Evolutionary conservation across 2,888 invertebrate genomes (phyloP).

Genomic region (Brassicogethes aeneus): DNA sequence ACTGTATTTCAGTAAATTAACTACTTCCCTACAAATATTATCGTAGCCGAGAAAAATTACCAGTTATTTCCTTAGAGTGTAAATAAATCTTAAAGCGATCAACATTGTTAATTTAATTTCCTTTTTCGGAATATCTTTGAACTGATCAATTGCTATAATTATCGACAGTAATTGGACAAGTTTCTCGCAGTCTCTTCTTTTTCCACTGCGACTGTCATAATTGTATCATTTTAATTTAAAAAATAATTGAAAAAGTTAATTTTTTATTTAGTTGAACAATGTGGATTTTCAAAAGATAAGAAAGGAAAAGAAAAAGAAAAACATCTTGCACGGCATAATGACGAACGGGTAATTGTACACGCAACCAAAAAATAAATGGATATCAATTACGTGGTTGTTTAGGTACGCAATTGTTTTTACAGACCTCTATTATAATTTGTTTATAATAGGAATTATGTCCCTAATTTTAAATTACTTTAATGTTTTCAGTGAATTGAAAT

Average conservation of each 20-base stretch:
- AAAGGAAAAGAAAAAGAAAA: too few species aligned
- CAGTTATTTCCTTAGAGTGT: too few species aligned
- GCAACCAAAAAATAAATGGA: conserved; percentile 28
- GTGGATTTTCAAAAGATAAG: too few species aligned
- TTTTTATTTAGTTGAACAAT: too few species aligned
- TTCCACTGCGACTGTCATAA: background rate
- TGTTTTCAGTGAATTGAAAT: conserved; percentile 16
- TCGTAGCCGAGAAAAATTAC: too few species aligned
- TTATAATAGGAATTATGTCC: conserved; percentile 23
- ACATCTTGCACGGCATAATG: too few species aligned
- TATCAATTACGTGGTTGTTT: conserved; percentile 32
- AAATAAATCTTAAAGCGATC: too few species aligned
- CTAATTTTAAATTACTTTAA: conserved; percentile 20
- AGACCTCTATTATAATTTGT: conserved; percentile 21
- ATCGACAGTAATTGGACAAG: background rate
- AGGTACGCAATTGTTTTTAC: conserved; percentile 28
- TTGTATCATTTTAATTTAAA: background rate
- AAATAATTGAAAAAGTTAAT: too few species aligned
- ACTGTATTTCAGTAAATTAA: too few species aligned
- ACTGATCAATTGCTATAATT: background rate
- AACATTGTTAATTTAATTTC: conserved; percentile 1
- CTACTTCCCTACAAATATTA: too few species aligned
- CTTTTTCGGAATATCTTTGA: background rate
- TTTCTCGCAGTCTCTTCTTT: background rate
- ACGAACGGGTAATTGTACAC: conserved; percentile 19